A percentile compares a stretch with the other conserved stretches of the same genome.
Evolutionary conservation across 1,140 invertebrate genomes (phyloP).

Genomic region (Periplaneta americana): DNA sequence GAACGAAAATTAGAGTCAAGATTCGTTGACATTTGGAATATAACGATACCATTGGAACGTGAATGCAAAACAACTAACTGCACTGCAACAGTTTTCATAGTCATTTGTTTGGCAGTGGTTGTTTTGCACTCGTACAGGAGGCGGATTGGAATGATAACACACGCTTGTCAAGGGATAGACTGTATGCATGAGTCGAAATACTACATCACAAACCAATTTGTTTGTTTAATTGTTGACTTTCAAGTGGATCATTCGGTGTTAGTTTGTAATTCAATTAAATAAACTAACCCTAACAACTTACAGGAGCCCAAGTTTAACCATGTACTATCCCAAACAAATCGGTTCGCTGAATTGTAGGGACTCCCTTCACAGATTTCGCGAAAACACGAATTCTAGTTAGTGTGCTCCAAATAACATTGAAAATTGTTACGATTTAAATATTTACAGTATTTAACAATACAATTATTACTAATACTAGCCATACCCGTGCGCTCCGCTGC

Average conservation of each 20-base stretch:
- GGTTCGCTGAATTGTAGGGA: neutral
- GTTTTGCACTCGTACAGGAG: neutral
- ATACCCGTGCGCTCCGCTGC: too few relatives aligned
- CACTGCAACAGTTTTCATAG: neutral
- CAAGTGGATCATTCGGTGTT: neutral
- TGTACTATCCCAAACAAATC: neutral
- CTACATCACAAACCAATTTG: neutral
- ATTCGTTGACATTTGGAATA: too few relatives aligned
- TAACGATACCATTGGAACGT: too few relatives aligned
- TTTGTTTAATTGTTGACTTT: neutral
- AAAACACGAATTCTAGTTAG: too few relatives aligned
- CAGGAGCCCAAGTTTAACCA: neutral
- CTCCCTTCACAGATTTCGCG: too few relatives aligned
- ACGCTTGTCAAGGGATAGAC: neutral
- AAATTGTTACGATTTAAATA: too few relatives aligned
- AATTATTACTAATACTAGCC: too few relatives aligned
- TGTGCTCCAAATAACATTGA: too few relatives aligned
- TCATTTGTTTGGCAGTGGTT: neutral
- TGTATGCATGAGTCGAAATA: neutral
- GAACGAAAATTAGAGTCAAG: too few relatives aligned
- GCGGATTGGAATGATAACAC: neutral
- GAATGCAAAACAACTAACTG: too few relatives aligned
- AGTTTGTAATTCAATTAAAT: neutral
- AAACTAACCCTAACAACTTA: neutral
- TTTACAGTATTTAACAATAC: too few relatives aligned